phyloP scores from a whole-genome alignment of 2,888 invertebrate genomes.

The Pollenia angustigena region DNA sequence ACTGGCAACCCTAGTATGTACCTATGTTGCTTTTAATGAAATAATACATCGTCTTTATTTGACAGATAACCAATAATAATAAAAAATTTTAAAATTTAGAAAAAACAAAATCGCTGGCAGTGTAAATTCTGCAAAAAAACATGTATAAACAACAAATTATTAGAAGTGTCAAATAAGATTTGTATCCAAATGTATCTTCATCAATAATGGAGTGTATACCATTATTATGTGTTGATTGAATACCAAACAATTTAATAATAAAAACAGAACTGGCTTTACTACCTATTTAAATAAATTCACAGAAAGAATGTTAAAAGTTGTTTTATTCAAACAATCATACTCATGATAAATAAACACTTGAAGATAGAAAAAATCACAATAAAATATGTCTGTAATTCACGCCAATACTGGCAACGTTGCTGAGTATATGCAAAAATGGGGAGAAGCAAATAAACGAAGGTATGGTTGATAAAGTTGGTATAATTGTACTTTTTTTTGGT shows the following conservation, averaged over 20 bases:
- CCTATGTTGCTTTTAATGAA: no score
- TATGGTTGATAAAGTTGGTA: no score
- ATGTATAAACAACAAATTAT: slow-evolving; percentile 44
- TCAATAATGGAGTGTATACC: neutral
- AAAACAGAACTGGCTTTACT: slow-evolving; percentile 41
- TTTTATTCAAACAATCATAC: slow-evolving; percentile 16
- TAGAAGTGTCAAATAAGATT: slow-evolving; percentile 30
- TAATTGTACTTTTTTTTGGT: no score
- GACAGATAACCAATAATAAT: no score
- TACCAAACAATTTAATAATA: slow-evolving; percentile 15
- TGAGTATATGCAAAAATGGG: neutral
- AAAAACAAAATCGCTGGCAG: neutral
- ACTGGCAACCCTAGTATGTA: no score
- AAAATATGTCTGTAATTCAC: neutral
- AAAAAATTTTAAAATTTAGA: neutral
- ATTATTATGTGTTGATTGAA: slow-evolving; percentile 25
- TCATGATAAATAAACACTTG: neutral
- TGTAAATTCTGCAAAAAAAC: slow-evolving; percentile 10
- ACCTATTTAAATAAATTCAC: neutral
- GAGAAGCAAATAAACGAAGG: neutral
- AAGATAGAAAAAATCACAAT: neutral
- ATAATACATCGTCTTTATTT: no score
- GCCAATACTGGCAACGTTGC: slow-evolving; percentile 1
- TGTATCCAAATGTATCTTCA: slow-evolving; percentile 16
- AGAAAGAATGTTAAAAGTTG: slow-evolving; percentile 18